Percentiles rank a stretch among this genome's conserved stretches.
These are phyloP conservation scores for Abscondita cerata DNA, from an alignment of 2,888 invertebrate genomes.

Conservation along the genomic window DNA sequence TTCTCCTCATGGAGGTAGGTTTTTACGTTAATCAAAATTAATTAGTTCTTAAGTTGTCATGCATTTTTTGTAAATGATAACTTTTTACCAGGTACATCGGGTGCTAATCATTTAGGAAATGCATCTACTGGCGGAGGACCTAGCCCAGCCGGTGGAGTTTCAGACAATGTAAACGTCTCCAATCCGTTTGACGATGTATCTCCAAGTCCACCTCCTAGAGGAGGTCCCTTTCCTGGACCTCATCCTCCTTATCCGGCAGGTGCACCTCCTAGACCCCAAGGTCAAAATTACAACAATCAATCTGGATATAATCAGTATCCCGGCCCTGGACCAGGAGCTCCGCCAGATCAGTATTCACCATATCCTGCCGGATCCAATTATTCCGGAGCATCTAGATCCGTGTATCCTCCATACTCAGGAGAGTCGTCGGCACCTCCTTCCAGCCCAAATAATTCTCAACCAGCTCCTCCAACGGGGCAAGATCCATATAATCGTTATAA, in stretches of 20 bases:
- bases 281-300: conserved; percentile 64
- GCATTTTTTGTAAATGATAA: too few species aligned
- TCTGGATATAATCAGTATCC: conserved; percentile 73
- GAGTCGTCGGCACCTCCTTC: conserved; percentile 49
- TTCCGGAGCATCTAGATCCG: conserved; percentile 75
- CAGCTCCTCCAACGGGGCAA: conserved; percentile 54
- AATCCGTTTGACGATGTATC: conserved; percentile 85
- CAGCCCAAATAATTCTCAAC: conserved; percentile 39
- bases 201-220: conserved; percentile 59
- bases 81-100: conserved; percentile 54
- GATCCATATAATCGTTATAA: conserved; percentile 57
- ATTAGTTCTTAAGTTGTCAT: too few species aligned
- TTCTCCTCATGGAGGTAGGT: conserved; percentile 69
- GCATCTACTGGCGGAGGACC: conserved; percentile 57
- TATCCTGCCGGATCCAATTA: conserved; percentile 60
- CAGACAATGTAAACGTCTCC: conserved; percentile 84
- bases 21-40: too few species aligned
- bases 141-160: conserved; percentile 59
- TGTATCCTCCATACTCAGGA: conserved; percentile 78
- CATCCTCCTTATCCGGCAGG: conserved; percentile 59
- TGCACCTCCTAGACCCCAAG: conserved; percentile 56
- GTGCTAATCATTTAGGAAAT: conserved; percentile 58
- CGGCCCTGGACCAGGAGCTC: conserved; percentile 63
- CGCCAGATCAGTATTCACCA: conserved; percentile 66
- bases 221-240: conserved; percentile 57